These are phyloP conservation scores for Eulemur macaco DNA, from an alignment of 2,113 vertebrate species.

Conservation along the genomic window DNA sequence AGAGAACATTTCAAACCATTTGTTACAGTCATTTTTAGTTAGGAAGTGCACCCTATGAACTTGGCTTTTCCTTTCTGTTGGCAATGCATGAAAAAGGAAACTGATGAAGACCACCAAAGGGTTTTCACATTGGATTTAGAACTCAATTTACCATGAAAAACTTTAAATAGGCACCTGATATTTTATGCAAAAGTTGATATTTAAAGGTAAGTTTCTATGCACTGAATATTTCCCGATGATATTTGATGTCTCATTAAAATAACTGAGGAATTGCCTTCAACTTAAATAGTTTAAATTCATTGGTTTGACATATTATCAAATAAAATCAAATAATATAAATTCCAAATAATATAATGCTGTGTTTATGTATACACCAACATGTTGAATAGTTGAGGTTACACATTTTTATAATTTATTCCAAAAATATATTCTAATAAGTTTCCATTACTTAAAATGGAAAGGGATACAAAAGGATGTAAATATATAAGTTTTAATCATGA, in stretches of 20 bases:
- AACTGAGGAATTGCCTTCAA: not conserved
- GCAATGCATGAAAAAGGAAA: not conserved
- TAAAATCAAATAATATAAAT: not conserved
- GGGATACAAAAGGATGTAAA: not conserved
- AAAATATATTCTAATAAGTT: not conserved
- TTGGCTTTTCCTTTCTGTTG: not conserved
- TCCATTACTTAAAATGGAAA: not conserved
- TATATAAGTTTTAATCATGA: not conserved
- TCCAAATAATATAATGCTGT: not conserved
- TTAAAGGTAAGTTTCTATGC: not conserved
- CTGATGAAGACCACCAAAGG: not conserved
- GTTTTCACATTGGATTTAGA: not conserved
- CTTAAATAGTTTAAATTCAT: not conserved
- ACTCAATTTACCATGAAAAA: not conserved
- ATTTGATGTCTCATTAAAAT: not conserved
- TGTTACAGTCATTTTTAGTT: slow-evolving; percentile 1
- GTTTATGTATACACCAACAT: not conserved
- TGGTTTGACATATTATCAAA: not conserved
- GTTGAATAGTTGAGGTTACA: not conserved
- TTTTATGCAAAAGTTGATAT: not conserved
- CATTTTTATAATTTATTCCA: not conserved
- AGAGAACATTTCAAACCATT: slow-evolving; percentile 49
- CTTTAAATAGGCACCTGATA: not conserved
- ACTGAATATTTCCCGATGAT: not conserved
- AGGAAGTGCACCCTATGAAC: slow-evolving; percentile 12